phyloP scores from a whole-genome alignment of 2,888 invertebrate species.

The Leptopilina syphax region DNA sequence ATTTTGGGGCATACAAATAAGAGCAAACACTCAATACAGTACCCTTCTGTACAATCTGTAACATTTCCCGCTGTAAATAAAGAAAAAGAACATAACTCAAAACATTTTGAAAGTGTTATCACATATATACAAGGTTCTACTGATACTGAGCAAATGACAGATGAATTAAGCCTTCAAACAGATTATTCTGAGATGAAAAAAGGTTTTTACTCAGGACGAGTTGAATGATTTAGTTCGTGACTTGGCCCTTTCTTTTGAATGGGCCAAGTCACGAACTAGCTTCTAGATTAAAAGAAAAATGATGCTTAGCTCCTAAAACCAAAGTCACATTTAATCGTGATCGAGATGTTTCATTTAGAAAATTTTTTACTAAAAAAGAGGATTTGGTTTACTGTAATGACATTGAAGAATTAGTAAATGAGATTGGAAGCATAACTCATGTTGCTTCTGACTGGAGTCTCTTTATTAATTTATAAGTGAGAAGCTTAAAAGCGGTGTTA shows the following conservation, averaged over 20 bases:
- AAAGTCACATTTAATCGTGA: slow-evolving; percentile 4
- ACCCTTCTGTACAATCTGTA: slow-evolving; percentile 5
- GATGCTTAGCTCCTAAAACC: not conserved
- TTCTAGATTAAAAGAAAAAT: not conserved
- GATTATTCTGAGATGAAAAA: not conserved
- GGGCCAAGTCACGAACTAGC: no score
- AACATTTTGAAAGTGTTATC: no score
- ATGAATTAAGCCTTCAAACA: not conserved
- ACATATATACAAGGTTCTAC: no score
- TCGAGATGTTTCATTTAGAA: not conserved
- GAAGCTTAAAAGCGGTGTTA: not conserved
- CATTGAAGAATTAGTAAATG: not conserved
- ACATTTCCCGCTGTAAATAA: not conserved
- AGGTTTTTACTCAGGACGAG: not conserved
- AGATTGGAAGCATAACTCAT: not conserved
- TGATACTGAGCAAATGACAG: no score
- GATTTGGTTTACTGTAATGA: slow-evolving; percentile 6
- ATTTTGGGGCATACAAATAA: not conserved
- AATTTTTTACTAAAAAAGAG: not conserved
- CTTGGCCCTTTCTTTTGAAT: slow-evolving; percentile 4
- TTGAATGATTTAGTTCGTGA: not conserved
- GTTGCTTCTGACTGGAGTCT: slow-evolving; percentile 5
- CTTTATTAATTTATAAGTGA: slow-evolving; percentile 6
- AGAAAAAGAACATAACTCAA: no score
- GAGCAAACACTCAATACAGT: not conserved